Percentiles rank a stretch among this genome's conserved stretches.
These are phyloP conservation scores for Empidonax traillii DNA, from an alignment of 2,113 vertebrate genomes.

Conservation along the genomic window DNA sequence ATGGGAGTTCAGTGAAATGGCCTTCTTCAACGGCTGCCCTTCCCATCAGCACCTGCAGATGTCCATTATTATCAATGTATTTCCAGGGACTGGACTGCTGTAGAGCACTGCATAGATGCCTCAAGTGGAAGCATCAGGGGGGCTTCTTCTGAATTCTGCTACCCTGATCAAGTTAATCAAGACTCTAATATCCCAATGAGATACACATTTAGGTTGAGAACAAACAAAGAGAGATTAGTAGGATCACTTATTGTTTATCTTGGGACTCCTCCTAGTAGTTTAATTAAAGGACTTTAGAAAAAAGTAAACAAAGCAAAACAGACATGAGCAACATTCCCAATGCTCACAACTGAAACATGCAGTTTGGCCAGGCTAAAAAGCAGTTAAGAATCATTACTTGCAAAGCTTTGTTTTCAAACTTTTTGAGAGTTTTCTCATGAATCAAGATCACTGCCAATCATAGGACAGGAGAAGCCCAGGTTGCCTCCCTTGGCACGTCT, in stretches of 20 bases:
- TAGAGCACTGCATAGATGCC: not conserved
- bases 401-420: not conserved
- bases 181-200: not conserved
- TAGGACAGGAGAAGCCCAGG: not conserved
- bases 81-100: not conserved
- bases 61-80: fast-evolving
- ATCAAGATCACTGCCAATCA: not conserved
- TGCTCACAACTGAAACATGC: not conserved
- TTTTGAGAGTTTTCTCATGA: not conserved
- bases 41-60: not conserved
- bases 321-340: not conserved
- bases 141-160: not conserved
- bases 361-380: not conserved
- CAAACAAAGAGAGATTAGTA: not conserved
- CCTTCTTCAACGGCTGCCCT: not conserved
- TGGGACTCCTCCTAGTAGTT: not conserved
- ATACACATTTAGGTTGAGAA: not conserved
- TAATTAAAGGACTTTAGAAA: not conserved
- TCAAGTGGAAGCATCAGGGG: fast-evolving
- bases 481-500: not conserved
- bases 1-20: not conserved
- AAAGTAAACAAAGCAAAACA: not conserved
- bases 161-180: not conserved
- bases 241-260: not conserved
- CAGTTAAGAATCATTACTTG: not conserved